Conservation (phyloP, 1,140 invertebrate species). For the Pygmarrhopalites habei region DNA sequence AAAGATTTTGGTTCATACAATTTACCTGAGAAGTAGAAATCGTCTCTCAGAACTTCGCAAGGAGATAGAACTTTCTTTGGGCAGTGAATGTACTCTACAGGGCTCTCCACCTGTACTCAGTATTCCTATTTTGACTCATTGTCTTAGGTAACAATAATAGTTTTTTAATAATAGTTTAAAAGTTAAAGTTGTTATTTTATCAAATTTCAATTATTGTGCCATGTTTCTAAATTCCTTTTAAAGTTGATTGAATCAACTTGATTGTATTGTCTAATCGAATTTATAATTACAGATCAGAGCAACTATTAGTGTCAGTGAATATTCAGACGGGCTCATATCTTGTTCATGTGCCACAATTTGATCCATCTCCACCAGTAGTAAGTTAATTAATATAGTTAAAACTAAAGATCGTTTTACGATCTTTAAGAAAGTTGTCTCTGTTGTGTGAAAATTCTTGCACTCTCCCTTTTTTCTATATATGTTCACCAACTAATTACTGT, state of each 20-base stretch:
- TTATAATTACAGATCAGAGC: constrained; percentile 60
- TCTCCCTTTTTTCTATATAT: too few species aligned
- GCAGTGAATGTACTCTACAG: constrained; percentile 53
- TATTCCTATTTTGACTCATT: constrained; percentile 78
- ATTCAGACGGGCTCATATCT: constrained; percentile 86
- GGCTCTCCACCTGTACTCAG: constrained; percentile 86
- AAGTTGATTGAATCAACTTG: too few species aligned
- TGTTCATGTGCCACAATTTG: constrained; percentile 84
- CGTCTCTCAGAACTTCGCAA: constrained; percentile 75
- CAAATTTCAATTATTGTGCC: too few species aligned
- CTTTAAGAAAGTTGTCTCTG: too few species aligned
- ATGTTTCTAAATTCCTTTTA: too few species aligned
- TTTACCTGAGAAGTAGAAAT: constrained; percentile 81
- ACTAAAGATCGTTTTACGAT: too few species aligned
- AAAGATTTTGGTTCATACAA: constrained; percentile 84
- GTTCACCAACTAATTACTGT: too few species aligned
- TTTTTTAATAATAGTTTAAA: constrained; percentile 4
- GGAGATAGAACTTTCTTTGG: constrained; percentile 50
- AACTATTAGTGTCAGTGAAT: constrained; percentile 83
- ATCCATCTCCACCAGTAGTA: constrained; percentile 61
- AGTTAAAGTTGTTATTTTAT: too few species aligned
- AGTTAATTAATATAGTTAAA: too few species aligned
- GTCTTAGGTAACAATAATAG: constrained; percentile 48
- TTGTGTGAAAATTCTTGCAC: too few species aligned
- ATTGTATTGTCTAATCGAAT: background rate